A percentile compares a stretch with the other conserved stretches of the same genome.
Evolutionary conservation across 2,113 vertebrate species (phyloP).

Genomic region (Rattus rattus): DNA sequence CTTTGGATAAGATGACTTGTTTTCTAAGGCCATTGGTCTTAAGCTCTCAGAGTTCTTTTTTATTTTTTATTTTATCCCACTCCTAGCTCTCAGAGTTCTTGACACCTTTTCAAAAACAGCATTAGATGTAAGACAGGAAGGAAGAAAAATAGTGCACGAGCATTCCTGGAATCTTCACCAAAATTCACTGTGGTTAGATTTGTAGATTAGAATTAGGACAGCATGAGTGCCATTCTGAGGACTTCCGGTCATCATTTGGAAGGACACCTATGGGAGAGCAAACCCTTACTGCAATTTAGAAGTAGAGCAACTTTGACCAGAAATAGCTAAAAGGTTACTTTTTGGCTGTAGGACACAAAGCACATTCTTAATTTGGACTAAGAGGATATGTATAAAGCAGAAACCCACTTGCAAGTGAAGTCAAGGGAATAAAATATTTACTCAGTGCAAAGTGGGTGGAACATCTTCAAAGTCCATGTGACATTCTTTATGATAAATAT

Average conservation of each 20-base stretch:
- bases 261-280: not conserved
- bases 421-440: not conserved
- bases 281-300: constrained; percentile 27
- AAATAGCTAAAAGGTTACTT: not conserved
- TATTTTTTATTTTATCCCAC: too few relatives aligned
- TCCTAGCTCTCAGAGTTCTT: not conserved
- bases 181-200: not conserved
- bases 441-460: not conserved
- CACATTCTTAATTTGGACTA: not conserved
- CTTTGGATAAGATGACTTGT: not conserved
- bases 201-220: not conserved
- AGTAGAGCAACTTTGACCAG: not conserved
- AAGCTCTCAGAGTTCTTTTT: not conserved
- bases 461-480: not conserved
- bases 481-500: not conserved
- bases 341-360: not conserved
- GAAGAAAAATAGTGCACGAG: constrained; percentile 3
- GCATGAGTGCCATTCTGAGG: not conserved
- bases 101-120: not conserved
- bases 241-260: not conserved
- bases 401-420: not conserved
- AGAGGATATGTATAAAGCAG: not conserved
- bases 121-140: not conserved
- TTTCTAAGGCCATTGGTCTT: not conserved
- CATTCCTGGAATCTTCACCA: not conserved